A percentile compares a stretch with the other conserved stretches of the same genome.
phyloP scores from a whole-genome alignment of 1,140 invertebrate genomes.

The Drosophila simulans region DNA sequence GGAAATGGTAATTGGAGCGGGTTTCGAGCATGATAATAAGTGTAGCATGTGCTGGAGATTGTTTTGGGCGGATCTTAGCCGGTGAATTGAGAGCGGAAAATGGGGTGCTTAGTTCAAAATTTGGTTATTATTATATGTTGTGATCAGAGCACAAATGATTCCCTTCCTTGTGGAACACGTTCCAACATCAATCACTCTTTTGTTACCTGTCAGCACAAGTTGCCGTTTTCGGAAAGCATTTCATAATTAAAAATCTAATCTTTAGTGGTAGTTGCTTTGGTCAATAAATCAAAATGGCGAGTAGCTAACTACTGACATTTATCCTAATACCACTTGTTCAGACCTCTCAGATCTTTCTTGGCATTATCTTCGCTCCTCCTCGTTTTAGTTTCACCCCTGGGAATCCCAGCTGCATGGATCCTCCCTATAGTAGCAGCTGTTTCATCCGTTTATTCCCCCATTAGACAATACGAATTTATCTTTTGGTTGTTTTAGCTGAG shows the following conservation, averaged over 20 bases:
- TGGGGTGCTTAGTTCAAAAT: not conserved
- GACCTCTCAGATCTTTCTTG: not conserved
- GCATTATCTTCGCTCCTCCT: not conserved
- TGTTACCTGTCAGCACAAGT: not conserved
- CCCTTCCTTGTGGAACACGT: not conserved
- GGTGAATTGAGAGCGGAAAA: constrained; percentile 6
- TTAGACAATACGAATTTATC: constrained; percentile 23
- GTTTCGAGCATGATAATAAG: constrained; percentile 28
- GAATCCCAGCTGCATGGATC: constrained; percentile 16
- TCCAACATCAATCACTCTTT: constrained; percentile 3
- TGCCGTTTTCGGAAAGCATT: not conserved
- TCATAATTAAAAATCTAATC: not conserved
- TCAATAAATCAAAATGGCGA: too few species aligned
- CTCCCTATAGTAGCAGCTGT: constrained; percentile 11
- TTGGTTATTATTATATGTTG: not conserved
- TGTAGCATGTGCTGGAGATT: constrained; percentile 44
- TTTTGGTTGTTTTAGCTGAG: constrained; percentile 1
- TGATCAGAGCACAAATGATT: not conserved
- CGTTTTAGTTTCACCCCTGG: constrained; percentile 18
- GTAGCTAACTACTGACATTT: not conserved
- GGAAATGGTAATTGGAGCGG: constrained; percentile 35
- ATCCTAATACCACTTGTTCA: not conserved
- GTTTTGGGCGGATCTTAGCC: constrained; percentile 3
- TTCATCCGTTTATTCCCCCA: not conserved
- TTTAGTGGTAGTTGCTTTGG: too few species aligned